Evolutionary conservation across 37 sponge, comb jelly and placozoan species (phyloP).

Genomic region (Trichoplax adhaerens): DNA sequence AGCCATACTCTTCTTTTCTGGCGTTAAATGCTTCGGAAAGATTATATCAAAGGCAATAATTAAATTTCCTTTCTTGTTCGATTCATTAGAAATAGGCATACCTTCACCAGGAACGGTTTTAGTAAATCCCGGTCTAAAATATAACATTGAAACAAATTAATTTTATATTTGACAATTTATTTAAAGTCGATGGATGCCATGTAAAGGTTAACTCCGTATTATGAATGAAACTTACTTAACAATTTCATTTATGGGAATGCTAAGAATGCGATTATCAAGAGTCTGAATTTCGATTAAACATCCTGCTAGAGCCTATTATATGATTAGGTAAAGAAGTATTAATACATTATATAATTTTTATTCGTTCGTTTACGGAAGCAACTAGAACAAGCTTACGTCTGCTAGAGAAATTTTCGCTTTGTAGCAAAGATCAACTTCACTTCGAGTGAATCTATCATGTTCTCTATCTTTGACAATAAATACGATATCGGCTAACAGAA

Average conservation of each 20-base stretch:
- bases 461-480: conserved; percentile 71
- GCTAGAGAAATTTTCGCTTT: conserved; percentile 52
- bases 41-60: conserved; percentile 54
- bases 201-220: not conserved
- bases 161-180: not conserved
- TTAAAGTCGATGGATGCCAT: not conserved
- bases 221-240: conserved; percentile 23
- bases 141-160: not conserved
- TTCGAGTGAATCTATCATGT: conserved; percentile 49
- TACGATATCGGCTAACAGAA: conserved; percentile 63
- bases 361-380: not conserved
- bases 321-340: not conserved
- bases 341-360: not conserved
- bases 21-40: conserved; percentile 57
- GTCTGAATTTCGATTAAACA: conserved; percentile 52
- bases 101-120: conserved; percentile 77
- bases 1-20: conserved; percentile 52
- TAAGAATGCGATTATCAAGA: conserved; percentile 56
- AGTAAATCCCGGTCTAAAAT: conserved; percentile 33
- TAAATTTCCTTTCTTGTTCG: conserved; percentile 53
- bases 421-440: conserved; percentile 49
- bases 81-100: conserved; percentile 53
- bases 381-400: conserved; percentile 18
- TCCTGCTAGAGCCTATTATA: conserved; percentile 52
- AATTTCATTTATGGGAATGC: conserved; percentile 79